Conservation (phyloP, 2,888 invertebrate species). For the Ennomos erosarius region DNA sequence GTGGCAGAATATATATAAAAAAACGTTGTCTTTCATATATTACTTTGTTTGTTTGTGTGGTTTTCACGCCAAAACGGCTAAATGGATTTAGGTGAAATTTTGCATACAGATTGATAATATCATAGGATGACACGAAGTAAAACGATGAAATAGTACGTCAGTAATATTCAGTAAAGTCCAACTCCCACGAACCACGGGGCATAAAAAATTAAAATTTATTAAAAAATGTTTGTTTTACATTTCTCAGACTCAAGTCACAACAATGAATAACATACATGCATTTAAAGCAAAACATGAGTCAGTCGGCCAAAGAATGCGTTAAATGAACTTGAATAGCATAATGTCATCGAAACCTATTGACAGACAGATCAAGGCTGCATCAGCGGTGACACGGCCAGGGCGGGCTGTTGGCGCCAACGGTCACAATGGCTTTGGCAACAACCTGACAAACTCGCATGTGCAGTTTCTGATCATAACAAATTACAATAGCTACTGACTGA, state of each 20-base stretch:
- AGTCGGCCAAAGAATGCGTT: constrained; percentile 45
- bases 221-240: no score
- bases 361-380: constrained; percentile 69
- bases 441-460: constrained; percentile 27
- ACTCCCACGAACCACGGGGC: no score
- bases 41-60: no score
- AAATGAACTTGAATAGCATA: constrained; percentile 50
- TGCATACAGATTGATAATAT: no score
- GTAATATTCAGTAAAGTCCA: no score
- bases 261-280: constrained; percentile 1
- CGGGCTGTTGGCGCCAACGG: constrained; percentile 31
- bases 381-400: constrained; percentile 33
- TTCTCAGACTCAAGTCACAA: constrained; percentile 1
- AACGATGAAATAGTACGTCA: no score
- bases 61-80: no score
- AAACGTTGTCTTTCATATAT: no score
- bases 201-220: no score
- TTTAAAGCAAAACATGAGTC: constrained; percentile 18
- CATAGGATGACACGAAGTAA: no score
- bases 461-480: constrained; percentile 31
- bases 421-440: constrained; percentile 33
- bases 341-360: constrained; percentile 52
- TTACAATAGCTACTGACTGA: constrained; percentile 30
- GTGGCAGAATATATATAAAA: no score
- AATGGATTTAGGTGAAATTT: no score